A percentile compares a stretch with the other conserved stretches of the same genome.
These are phyloP conservation scores for Drosophila seguyi DNA, from an alignment of 1,140 invertebrate species.

Conservation along the genomic window DNA sequence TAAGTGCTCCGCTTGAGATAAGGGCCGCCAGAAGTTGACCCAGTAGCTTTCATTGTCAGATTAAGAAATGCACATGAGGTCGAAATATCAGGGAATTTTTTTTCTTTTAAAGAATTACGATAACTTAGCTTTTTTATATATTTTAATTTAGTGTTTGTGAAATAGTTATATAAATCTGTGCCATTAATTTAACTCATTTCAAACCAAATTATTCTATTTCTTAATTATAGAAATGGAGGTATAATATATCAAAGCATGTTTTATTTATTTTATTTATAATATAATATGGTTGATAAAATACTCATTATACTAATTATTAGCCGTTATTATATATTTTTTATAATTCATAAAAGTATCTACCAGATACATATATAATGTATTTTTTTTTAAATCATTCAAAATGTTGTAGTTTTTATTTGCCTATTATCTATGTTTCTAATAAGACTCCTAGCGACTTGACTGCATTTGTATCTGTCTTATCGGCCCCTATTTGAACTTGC, in stretches of 20 bases:
- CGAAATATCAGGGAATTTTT: not conserved
- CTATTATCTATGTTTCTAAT: not conserved
- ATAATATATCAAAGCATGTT: not conserved
- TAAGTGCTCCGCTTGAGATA: slow-evolving; percentile 11
- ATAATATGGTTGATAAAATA: too few species aligned
- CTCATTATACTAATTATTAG: too few species aligned
- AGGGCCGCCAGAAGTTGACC: slow-evolving; percentile 14
- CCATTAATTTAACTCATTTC: not conserved
- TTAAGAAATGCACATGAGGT: slow-evolving; percentile 6
- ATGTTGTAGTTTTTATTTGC: too few species aligned
- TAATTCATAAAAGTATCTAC: not conserved
- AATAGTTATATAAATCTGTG: not conserved
- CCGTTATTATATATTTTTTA: too few species aligned
- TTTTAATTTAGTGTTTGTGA: not conserved
- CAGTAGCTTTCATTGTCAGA: slow-evolving; percentile 21
- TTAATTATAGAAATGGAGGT: not conserved
- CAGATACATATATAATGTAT: too few species aligned
- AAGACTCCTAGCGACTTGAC: not conserved
- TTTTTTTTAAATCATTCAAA: too few species aligned
- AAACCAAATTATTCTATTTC: not conserved
- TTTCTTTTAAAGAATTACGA: not conserved
- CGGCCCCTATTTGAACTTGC: slow-evolving; percentile 15
- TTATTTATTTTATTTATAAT: not conserved
- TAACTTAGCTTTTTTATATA: not conserved
- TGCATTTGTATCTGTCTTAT: slow-evolving; percentile 37